Percentiles rank a stretch among this genome's conserved stretches.
Conservation (phyloP, 2,888 invertebrate genomes). For the Dyspetes luteomarginatus region DNA sequence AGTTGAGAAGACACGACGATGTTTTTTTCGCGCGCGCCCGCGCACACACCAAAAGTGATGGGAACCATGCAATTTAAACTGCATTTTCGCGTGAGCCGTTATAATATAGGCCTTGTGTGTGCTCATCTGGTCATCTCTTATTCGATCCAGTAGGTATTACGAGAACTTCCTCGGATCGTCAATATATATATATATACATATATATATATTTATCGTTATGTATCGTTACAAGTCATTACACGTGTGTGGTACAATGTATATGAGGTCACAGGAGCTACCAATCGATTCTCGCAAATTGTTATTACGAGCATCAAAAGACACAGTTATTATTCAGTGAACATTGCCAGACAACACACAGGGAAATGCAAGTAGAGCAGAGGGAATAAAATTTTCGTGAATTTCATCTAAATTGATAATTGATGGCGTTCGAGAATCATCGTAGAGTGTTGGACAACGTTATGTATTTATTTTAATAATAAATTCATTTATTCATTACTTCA, state of each 20-base stretch:
- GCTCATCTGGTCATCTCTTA: slow-evolving; percentile 39
- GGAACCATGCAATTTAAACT: slow-evolving; percentile 79
- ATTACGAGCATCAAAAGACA: background rate
- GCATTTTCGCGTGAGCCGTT: slow-evolving; percentile 81
- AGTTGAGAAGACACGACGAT: slow-evolving; percentile 42
- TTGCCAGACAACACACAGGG: too few relatives aligned
- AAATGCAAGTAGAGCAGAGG: too few relatives aligned
- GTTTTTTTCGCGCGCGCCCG: slow-evolving; percentile 55
- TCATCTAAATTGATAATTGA: too few relatives aligned
- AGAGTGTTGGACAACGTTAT: too few relatives aligned
- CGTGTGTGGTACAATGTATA: background rate
- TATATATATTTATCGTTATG: slow-evolving; percentile 10
- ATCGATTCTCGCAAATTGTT: slow-evolving; percentile 8
- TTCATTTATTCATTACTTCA: too few relatives aligned
- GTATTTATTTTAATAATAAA: too few relatives aligned
- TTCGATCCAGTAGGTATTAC: slow-evolving; percentile 26
- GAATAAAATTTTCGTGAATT: too few relatives aligned
- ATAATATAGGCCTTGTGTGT: slow-evolving; percentile 72
- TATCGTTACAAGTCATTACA: slow-evolving; percentile 13
- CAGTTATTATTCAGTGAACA: too few relatives aligned
- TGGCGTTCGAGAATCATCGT: too few relatives aligned
- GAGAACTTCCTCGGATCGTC: slow-evolving; percentile 24
- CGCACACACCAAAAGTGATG: slow-evolving; percentile 69
- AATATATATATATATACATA: too few relatives aligned
- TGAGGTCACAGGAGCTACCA: background rate